phyloP scores from a whole-genome alignment of 2,888 invertebrate species.

The Dynastes grantii region DNA sequence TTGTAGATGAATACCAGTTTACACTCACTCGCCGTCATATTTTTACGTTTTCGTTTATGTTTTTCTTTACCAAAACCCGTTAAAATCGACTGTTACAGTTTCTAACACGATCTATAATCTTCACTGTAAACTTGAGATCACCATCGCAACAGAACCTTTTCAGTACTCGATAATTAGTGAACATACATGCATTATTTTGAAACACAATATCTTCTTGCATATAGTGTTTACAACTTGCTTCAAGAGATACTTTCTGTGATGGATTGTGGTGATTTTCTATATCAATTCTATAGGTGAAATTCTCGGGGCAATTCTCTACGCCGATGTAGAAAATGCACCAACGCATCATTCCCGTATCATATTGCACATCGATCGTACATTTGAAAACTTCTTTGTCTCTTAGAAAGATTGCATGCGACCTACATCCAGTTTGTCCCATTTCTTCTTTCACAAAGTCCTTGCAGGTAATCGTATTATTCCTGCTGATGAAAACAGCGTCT shows the following conservation, averaged over 20 bases:
- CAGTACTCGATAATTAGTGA: slow-evolving; percentile 56
- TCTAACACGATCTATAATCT: slow-evolving; percentile 6
- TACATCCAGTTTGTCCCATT: neutral
- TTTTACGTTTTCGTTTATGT: no score
- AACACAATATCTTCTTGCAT: slow-evolving; percentile 30
- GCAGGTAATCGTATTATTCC: slow-evolving; percentile 55
- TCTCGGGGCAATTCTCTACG: slow-evolving; percentile 8
- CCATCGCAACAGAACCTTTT: slow-evolving; percentile 53
- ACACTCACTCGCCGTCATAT: no score
- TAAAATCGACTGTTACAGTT: no score
- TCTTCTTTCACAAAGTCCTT: slow-evolving; percentile 45
- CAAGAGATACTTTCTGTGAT: slow-evolving; percentile 47
- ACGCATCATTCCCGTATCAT: slow-evolving; percentile 56
- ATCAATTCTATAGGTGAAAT: slow-evolving; percentile 46
- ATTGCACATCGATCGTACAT: slow-evolving; percentile 58
- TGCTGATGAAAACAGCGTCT: slow-evolving; percentile 54
- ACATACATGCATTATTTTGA: slow-evolving; percentile 48
- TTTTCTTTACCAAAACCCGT: no score
- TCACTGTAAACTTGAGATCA: slow-evolving; percentile 54
- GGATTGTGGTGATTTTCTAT: slow-evolving; percentile 50
- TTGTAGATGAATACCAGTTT: no score
- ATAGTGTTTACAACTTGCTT: slow-evolving; percentile 43
- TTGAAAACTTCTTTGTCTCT: slow-evolving; percentile 57
- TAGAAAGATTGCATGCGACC: slow-evolving; percentile 54
- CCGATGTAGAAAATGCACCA: slow-evolving; percentile 58